Base-by-base conservation (phyloP, 2,797 vertebrate genomes). In the Bryconaethiops microstoma region DNA sequence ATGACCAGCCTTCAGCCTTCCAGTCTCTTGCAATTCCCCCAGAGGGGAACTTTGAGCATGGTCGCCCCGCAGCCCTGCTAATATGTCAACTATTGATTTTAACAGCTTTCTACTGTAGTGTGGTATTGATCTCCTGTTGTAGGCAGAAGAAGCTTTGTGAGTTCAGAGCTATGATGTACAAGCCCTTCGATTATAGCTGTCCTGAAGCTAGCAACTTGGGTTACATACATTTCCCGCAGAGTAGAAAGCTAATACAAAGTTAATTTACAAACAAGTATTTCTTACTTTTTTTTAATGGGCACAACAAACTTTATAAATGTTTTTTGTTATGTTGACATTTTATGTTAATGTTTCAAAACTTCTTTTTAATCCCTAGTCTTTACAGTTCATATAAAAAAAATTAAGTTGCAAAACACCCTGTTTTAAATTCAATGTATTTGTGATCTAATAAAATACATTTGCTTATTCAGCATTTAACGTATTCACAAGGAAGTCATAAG, bases 51-150 rank as follows among this genome's bases (percentile, higher is more conserved):
- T 82, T 48, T 64, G 73, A 75, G 21, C 48, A 80, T 72, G 72
- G 87, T 82, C 76, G 80, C 52, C 82, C 60, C 83, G 60, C 78
- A 71, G 70, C 65, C 64, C 80, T 42, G 74, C 77, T 87, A 86
- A 87, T 79, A 86, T 83, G 84, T 76, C 70, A 73, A 71, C 45
- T 78, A 82, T 85, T 74, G 88, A 91, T 90, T 80, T 83, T 72
- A 85, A 74, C 83, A 83, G 85, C 87, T 88, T 88, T 83, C 81
- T 80, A 80, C 79, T 85, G 82, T 84, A 88, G 82, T 83, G 78
- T 74, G 81, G 80, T 82, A 87, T 82, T 87, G 89, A 92, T 87
- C 87, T 84, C 86, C 87, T 80, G 78, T 80, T 86, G 81, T 83
- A 81, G 73, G 70, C 25, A 70, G 85, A 81, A 83, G 79, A 75